A percentile compares a stretch with the other conserved stretches of the same genome.
These are phyloP conservation scores for Poecilia gillii DNA, from an alignment of 2,797 vertebrate species.

Conservation along the genomic window DNA sequence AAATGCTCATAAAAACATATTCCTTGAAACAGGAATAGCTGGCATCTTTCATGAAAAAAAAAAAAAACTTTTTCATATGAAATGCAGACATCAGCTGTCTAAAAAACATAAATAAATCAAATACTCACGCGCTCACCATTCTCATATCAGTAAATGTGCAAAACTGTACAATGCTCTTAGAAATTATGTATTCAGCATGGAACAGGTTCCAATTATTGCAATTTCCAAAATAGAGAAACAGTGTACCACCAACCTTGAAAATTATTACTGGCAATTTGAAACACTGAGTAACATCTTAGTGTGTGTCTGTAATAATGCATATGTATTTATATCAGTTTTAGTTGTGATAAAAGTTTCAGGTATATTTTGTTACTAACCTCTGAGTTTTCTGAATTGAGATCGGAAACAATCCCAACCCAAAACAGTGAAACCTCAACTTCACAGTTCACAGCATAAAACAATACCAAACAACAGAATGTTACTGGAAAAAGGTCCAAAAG, in stretches of 20 bases:
- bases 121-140: slow-evolving; percentile 20
- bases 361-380: slow-evolving; percentile 23
- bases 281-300: slow-evolving; percentile 6
- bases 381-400: slow-evolving; percentile 10
- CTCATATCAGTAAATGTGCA: slow-evolving; percentile 59
- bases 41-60: slow-evolving; percentile 81
- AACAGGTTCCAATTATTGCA: slow-evolving; percentile 38
- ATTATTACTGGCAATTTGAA: slow-evolving; percentile 51
- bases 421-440: slow-evolving; percentile 47
- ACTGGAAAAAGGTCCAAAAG: slow-evolving; percentile 34
- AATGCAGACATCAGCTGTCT: slow-evolving; percentile 73
- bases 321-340: slow-evolving; percentile 13
- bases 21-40: slow-evolving; percentile 87
- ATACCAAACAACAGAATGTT: slow-evolving; percentile 4
- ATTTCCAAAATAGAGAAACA: slow-evolving; percentile 41
- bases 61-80: slow-evolving; percentile 63
- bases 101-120: slow-evolving; percentile 66
- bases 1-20: slow-evolving; percentile 69
- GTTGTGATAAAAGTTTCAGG: slow-evolving; percentile 8
- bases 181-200: slow-evolving; percentile 58
- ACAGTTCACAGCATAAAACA: slow-evolving; percentile 67
- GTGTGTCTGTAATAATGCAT: slow-evolving; percentile 15
- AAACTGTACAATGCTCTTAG: slow-evolving; percentile 55
- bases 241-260: slow-evolving; percentile 49
- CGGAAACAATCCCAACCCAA: slow-evolving; percentile 10